Evolutionary conservation across 2,113 vertebrate genomes (phyloP).

Genomic region (Cygnus buccinator): DNA sequence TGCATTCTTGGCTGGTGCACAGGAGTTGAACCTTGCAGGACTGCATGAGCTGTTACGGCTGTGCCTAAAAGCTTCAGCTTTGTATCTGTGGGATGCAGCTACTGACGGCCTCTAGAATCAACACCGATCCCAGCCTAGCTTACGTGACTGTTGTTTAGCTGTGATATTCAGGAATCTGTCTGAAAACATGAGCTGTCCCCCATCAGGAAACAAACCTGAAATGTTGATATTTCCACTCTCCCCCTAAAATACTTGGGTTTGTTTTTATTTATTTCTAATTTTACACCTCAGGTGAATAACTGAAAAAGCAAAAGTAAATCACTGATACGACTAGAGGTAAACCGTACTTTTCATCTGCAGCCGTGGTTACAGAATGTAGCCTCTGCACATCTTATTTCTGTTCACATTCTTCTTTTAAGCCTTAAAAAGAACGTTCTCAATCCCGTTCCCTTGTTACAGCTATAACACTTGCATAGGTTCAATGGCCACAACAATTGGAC

Average conservation of each 20-base stretch:
- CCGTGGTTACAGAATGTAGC: not conserved
- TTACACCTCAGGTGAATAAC: not conserved
- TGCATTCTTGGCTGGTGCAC: not conserved
- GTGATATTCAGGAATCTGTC: not conserved
- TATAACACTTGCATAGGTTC: not conserved
- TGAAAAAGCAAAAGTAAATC: not conserved
- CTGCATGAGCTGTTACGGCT: not conserved
- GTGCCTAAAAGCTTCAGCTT: not conserved
- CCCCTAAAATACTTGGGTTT: not conserved
- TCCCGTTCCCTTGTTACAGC: not conserved
- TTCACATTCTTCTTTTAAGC: not conserved
- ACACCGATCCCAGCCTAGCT: not conserved
- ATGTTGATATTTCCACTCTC: not conserved
- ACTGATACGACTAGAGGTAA: not conserved
- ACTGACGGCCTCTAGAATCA: not conserved
- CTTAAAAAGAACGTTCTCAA: not conserved
- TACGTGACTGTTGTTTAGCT: not conserved
- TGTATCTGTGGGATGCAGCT: not conserved
- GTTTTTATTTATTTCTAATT: not conserved
- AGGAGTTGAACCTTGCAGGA: not conserved
- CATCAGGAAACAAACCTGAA: not conserved
- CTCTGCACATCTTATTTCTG: not conserved
- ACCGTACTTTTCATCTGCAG: not conserved
- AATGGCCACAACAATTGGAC: not conserved
- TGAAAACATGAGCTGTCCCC: not conserved